Evolutionary conservation across 1,140 invertebrate species (phyloP), one percentile per base, ranked within the genome.

Genomic region (Ridgeia piscesae): DNA sequence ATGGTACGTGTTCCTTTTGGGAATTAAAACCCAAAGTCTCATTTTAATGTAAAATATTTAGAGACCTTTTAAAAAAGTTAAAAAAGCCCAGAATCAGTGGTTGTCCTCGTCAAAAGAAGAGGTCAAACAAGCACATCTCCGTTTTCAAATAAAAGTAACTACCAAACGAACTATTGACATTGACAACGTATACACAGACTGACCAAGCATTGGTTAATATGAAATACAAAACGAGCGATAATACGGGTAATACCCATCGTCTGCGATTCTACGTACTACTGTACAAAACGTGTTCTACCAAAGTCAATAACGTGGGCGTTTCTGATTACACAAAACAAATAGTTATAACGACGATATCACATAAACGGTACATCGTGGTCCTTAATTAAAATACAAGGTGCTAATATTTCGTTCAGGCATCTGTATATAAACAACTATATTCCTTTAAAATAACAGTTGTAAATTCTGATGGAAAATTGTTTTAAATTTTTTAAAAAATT

Each of bases 381-480:
- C 58, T 77, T 77, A 77, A 77, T 77, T 77, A 77, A 77, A 77
- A 77, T 77, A 77, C 27, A 77, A 77, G 58, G 58, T 77, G 58
- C 58, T 77, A 77, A 77, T 31, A 77, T 77, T 77, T 77, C 58
- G 58, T 77, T 31, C 58, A 77, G 58, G 58, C 58, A 77, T 77
- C 58, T 77, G 27, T 77, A 77, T 77, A 77, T 14, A 31, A 8
- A 31, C 48, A 77, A 31, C 58, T 21, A 17, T 21, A 77, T 8
- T 77, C 27, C 58, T 31, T 77, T 77, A 77, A 77, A 77, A 77
- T 31, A 77, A 31, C 58, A 31, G 58, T 77, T 21, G 27, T 21
- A 77, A 6, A 77, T 77, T 77, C 58, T 17, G 58, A 17, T 77
- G 27, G 1, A 77, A 21, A 77, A 77, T 14, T 77, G 27, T 31